Base-by-base conservation (phyloP, 2,113 vertebrate genomes). In the Etheostoma spectabile region DNA sequence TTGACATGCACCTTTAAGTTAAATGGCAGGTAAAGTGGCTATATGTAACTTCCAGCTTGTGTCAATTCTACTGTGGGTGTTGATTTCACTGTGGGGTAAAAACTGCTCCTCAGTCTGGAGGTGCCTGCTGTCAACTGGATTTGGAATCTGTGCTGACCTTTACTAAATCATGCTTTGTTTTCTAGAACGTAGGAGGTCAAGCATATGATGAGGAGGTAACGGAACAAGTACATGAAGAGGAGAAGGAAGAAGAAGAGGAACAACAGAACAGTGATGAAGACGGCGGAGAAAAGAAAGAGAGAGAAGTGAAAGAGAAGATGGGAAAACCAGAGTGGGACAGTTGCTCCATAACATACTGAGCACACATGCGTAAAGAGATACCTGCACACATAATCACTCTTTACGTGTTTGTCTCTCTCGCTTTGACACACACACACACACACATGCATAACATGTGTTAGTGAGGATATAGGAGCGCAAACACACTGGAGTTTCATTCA, bases 241-340 rank as follows among this genome's bases (percentile, higher is more conserved):
- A 96, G 38, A 88, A 88, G 0, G 96, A 95, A 21, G 95, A 95
- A 1, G 97, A 95, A 45, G 27, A 27, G 0, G 95, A 96, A 61
- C 96, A 95, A 45, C 95, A 96, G 56, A 96, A 96, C 82, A 98
- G 96, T 66, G 96, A 96, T 53, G 97, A 98, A 3, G 97, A 97
- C 4, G 94, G 96, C 86, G 95, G 95, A 86, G 84, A 83, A 45
- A 91, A 63, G 79, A 82, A 75, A 24, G 79, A 70, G 81, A 89
- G 95, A 86, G 84, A 83, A 45, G 91, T 66, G 79, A 82, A 75
- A 24, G 79, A 70, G 81, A 89, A 57, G 46, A 74, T 72, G 79
- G 79, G 94, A 80, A 97, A 97, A 89, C 88, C 96, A 83, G 96
- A 97, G 92, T 98, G 97, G 98, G 96, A 98, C 86, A 96, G 96